These are phyloP conservation scores for Tinea semifulvella DNA, from an alignment of 2,888 invertebrate species.

Conservation along the genomic window DNA sequence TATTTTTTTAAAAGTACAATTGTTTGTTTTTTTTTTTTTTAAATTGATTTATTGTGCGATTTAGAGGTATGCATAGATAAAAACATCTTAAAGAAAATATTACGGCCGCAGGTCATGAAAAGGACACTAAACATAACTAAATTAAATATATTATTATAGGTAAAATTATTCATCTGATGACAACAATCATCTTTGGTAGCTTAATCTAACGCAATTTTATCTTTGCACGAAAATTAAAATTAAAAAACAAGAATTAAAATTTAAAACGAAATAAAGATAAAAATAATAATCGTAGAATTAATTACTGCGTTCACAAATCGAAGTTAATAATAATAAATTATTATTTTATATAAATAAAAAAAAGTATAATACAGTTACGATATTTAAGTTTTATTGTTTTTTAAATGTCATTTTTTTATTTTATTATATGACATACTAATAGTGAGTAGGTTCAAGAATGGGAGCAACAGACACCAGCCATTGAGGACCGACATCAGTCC, in stretches of 20 bases:
- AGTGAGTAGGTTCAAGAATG: too few relatives aligned
- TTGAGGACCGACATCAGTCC: too few relatives aligned
- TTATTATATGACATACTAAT: not conserved
- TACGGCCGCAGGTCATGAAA: too few relatives aligned
- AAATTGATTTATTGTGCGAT: too few relatives aligned
- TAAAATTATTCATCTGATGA: slow-evolving; percentile 52
- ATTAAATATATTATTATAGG: slow-evolving; percentile 18
- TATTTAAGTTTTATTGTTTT: not conserved
- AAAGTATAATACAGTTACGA: not conserved
- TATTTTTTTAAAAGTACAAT: too few relatives aligned
- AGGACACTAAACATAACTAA: too few relatives aligned
- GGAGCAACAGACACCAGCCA: too few relatives aligned
- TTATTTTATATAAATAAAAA: too few relatives aligned
- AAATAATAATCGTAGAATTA: slow-evolving; percentile 4
- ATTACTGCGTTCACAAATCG: not conserved
- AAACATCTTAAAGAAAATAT: too few relatives aligned
- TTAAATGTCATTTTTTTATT: not conserved
- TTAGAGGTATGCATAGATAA: too few relatives aligned
- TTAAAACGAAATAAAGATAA: slow-evolving; percentile 3
- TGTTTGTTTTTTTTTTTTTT: too few relatives aligned
- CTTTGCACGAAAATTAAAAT: slow-evolving; percentile 28
- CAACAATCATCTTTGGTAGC: slow-evolving; percentile 56
- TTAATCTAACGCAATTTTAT: slow-evolving; percentile 25
- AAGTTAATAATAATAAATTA: too few relatives aligned
- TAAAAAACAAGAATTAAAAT: slow-evolving; percentile 21